Percentiles rank a stretch among this genome's conserved stretches.
These are phyloP conservation scores for Ophion ventricosus DNA, from an alignment of 2,888 invertebrate species.

Conservation along the genomic window DNA sequence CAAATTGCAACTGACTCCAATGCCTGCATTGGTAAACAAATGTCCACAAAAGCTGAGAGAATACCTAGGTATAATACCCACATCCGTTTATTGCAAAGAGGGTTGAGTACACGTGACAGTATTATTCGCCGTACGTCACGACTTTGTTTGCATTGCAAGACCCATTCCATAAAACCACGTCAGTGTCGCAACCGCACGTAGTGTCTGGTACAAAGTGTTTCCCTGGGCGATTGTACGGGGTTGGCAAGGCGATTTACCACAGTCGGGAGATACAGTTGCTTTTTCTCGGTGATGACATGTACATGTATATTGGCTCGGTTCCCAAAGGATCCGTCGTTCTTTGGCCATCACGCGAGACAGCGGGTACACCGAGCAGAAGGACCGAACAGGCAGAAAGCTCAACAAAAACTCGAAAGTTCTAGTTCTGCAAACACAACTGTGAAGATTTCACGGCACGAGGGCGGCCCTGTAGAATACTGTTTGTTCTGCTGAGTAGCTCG, in stretches of 20 bases:
- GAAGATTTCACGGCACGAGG: conserved; percentile 34
- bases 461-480: conserved; percentile 40
- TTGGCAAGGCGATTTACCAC: conserved; percentile 15
- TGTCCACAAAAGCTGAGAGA: neutral
- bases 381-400: conserved; percentile 28
- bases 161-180: conserved; percentile 28
- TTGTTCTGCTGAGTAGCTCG: conserved; percentile 57
- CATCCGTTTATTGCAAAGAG: neutral
- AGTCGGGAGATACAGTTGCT: conserved; percentile 36
- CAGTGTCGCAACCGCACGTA: conserved; percentile 15
- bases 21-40: neutral
- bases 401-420: conserved; percentile 52
- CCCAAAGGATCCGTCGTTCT: conserved; percentile 44
- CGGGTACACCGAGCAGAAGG: neutral
- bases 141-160: conserved; percentile 32
- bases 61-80: neutral
- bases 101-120: neutral
- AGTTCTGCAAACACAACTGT: conserved; percentile 46
- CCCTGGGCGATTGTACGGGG: neutral
- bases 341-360: conserved; percentile 24
- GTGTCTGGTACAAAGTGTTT: conserved; percentile 34
- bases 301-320: conserved; percentile 51
- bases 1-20: neutral
- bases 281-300: conserved; percentile 37
- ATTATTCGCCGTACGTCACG: conserved; percentile 23